Evolutionary conservation across 1,140 invertebrate species (phyloP), one percentile per base, ranked within the genome.

Genomic region (Drosophila rufa): DNA sequence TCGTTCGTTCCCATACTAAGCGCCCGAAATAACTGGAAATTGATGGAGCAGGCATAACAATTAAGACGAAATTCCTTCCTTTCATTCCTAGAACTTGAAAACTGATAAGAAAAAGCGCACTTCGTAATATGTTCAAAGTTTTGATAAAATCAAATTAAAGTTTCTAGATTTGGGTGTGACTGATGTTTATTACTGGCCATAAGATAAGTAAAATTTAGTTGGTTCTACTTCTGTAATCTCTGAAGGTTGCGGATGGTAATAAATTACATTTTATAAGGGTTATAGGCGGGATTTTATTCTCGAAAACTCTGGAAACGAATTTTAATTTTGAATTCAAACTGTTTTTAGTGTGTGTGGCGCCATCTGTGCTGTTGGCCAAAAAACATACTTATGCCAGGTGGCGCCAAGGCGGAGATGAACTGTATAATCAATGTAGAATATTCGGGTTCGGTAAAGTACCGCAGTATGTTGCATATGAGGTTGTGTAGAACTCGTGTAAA

Each of bases 101-200:
- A 45, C 30, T 75, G 71, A 75, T 75, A 75, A 75, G 48, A 15
- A 55, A 65, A 68, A n/a, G 64, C 62, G 4, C 36, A 46, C 40
- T 15, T 0, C 1, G 0, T 12, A 3, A 30, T 40, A 22, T 55
- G 50, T 75, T 62, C 40, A 17, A 59, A 71, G 36, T 55, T 47
- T 51, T 68, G 33, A 4, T 55, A 25, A 50, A 75, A 40, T 75
- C 42, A 75, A 51, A 74, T 74, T 53, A 40, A 62, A 47, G 25
- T 69, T 67, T 4, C 12, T 8, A 19, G 30, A n/a, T 25, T 25
- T 22, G 36, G 27, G 66, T 38, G 59, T 33, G 30, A 27, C 48
- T 33, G 7, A 7, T 15, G 8, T 53, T 38, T 62, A 75, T 47
- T 27, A 25, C 12, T 11, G 19, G 19, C 6, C 7, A 59, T 22